These are phyloP conservation scores for Hesperia comma DNA, from an alignment of 2,888 invertebrate species.

Conservation along the genomic window DNA sequence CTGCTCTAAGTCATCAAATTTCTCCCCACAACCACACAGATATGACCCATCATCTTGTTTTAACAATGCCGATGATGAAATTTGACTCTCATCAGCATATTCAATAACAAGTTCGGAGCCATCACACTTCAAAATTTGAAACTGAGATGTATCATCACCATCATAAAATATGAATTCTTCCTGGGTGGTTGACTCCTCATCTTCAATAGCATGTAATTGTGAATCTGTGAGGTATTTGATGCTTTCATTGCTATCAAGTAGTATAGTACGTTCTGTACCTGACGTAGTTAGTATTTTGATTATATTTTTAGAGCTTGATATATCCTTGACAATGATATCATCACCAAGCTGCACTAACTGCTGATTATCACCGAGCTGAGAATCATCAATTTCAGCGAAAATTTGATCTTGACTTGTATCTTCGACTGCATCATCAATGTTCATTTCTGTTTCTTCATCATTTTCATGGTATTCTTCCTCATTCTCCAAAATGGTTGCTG, in stretches of 20 bases:
- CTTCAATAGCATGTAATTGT: constrained; percentile 57
- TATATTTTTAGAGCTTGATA: constrained; percentile 56
- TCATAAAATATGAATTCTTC: constrained; percentile 76
- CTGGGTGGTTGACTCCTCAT: constrained; percentile 60
- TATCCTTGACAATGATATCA: constrained; percentile 47
- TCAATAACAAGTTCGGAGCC: constrained; percentile 76
- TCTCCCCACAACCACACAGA: constrained; percentile 75
- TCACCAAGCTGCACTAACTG: constrained; percentile 39
- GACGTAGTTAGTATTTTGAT: constrained; percentile 70
- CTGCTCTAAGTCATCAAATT: constrained; percentile 68
- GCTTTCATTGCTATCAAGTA: constrained; percentile 63
- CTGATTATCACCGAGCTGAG: constrained; percentile 43
- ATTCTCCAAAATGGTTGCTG: constrained; percentile 75
- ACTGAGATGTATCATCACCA: constrained; percentile 72
- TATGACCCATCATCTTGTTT: constrained; percentile 75
- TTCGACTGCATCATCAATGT: constrained; percentile 56
- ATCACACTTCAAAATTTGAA: constrained; percentile 75
- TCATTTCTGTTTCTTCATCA: constrained; percentile 57
- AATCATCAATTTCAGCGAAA: constrained; percentile 45
- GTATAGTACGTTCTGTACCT: constrained; percentile 63
- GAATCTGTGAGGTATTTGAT: constrained; percentile 67
- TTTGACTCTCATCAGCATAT: constrained; percentile 73
- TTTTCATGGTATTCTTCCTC: constrained; percentile 68
- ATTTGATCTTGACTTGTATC: constrained; percentile 51
- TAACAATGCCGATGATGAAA: constrained; percentile 63